These are phyloP conservation scores for Anabas testudineus DNA, from an alignment of 2,797 vertebrate species.

Conservation along the genomic window DNA sequence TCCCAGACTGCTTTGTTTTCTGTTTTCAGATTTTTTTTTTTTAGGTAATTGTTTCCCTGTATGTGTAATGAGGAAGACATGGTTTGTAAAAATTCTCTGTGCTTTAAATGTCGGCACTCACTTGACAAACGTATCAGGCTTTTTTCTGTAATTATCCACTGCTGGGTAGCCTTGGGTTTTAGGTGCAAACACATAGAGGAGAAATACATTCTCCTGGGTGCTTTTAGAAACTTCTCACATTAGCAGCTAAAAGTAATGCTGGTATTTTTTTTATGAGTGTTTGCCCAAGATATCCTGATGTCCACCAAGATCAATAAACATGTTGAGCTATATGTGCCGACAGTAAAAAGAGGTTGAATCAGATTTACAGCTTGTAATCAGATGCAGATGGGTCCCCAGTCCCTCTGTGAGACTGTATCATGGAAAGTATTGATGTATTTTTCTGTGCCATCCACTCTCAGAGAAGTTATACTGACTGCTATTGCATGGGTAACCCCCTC, in stretches of 20 bases:
- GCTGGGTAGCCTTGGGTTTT: slow-evolving; percentile 19
- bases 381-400: slow-evolving; percentile 65
- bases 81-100: slow-evolving; percentile 27
- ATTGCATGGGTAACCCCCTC: slow-evolving; percentile 43
- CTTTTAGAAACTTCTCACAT: slow-evolving; percentile 31
- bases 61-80: slow-evolving; percentile 59
- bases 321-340: slow-evolving; percentile 51
- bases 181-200: slow-evolving; percentile 12
- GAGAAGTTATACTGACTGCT: slow-evolving; percentile 47
- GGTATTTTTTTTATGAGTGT: slow-evolving; percentile 44
- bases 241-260: slow-evolving; percentile 36
- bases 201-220: slow-evolving; percentile 18
- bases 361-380: slow-evolving; percentile 74
- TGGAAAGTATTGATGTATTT: slow-evolving; percentile 57
- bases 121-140: slow-evolving; percentile 45
- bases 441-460: slow-evolving; percentile 38
- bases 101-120: slow-evolving; percentile 43
- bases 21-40: slow-evolving; percentile 44
- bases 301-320: slow-evolving; percentile 61
- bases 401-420: slow-evolving; percentile 56
- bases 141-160: slow-evolving; percentile 12
- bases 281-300: slow-evolving; percentile 41
- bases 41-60: slow-evolving; percentile 66
- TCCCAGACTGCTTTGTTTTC: slow-evolving; percentile 64
- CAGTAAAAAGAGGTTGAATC: slow-evolving; percentile 34